These are phyloP conservation scores for Temnothorax curvispinosus DNA, from an alignment of 1,140 invertebrate genomes.

Conservation along the genomic window DNA sequence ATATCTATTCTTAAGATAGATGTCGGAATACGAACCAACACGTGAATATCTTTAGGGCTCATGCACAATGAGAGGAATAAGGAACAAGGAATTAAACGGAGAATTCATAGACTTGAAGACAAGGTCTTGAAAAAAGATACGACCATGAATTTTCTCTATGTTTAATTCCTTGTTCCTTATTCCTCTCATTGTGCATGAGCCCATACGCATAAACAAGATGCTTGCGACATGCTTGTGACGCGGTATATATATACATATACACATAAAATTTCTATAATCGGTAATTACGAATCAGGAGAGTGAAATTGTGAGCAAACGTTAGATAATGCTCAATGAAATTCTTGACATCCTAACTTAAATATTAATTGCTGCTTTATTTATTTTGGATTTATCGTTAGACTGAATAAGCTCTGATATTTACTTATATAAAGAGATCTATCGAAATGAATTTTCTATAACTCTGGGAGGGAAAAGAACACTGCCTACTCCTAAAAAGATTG, in stretches of 20 bases:
- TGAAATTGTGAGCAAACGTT: constrained; percentile 16
- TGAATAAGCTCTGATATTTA: constrained; percentile 53
- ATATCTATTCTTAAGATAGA: constrained; percentile 59
- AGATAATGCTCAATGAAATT: background rate
- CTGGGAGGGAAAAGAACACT: constrained; percentile 67
- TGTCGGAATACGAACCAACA: constrained; percentile 16
- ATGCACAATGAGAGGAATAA: too few relatives aligned
- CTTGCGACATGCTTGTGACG: background rate
- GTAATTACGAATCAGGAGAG: constrained; percentile 15
- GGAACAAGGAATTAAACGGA: too few relatives aligned
- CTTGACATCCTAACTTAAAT: constrained; percentile 22
- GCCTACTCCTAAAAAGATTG: constrained; percentile 65
- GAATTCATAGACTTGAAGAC: too few relatives aligned
- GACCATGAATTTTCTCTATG: too few relatives aligned
- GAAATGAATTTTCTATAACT: constrained; percentile 66
- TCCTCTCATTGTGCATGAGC: too few relatives aligned
- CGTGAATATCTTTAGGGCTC: constrained; percentile 28
- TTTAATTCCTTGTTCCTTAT: too few relatives aligned
- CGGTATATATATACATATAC: background rate
- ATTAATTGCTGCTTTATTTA: constrained; percentile 52
- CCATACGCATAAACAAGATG: too few relatives aligned
- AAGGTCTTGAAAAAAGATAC: too few relatives aligned
- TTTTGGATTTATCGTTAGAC: constrained; percentile 47
- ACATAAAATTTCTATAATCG: constrained; percentile 37
- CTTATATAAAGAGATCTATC: constrained; percentile 63